Evolutionary conservation across 1,140 invertebrate species (phyloP), one percentile per base, ranked within the genome.

Genomic region (Asobara japonica): DNA sequence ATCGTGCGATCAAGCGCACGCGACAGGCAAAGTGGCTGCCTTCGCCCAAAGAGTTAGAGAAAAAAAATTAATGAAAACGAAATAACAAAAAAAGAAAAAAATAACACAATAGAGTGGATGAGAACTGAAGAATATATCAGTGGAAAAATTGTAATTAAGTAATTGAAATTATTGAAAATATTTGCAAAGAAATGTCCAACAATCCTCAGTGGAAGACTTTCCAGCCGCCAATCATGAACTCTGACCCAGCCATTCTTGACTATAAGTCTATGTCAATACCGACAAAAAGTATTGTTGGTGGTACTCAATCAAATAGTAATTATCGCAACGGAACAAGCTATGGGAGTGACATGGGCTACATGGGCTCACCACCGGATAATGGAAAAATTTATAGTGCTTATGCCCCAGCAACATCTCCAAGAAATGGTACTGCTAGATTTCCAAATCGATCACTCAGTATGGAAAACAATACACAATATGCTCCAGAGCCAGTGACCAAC

Each of bases 171-270:
- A 73, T 56, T n/a, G n/a, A 51, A 25, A 79, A 65, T 62, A 62
- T 31, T 36, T 45, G 73, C 72, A 77, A 73, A 79, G 73, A 75
- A 88, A 94, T 94, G 93, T 93, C 92, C 84, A 93, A 90, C 87
- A 93, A 94, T 94, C 93, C 94, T 94, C 94, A 95, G 93, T 96
- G 94, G 94, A 95, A 94, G 90, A 91, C 91, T 85, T 94, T 95
- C 92, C 94, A 95, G 92, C 93, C 94, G 92, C 93, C 94, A 91
- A 88, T 90, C 82, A 88, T 91, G 87, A 91, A 90, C 86, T 91
- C 92, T 84, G 92, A 93, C 86, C 90, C 91, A 80, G 90, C 91
- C 85, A 92, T 93, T 86, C 88, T 93, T 80, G 92, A 93, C 79
- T 93, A 90, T 83, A 91, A 91, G 84, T 87, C 91, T 82, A 89